Conservation (phyloP, 2,113 vertebrate genomes). For the Muntiacus reevesi region DNA sequence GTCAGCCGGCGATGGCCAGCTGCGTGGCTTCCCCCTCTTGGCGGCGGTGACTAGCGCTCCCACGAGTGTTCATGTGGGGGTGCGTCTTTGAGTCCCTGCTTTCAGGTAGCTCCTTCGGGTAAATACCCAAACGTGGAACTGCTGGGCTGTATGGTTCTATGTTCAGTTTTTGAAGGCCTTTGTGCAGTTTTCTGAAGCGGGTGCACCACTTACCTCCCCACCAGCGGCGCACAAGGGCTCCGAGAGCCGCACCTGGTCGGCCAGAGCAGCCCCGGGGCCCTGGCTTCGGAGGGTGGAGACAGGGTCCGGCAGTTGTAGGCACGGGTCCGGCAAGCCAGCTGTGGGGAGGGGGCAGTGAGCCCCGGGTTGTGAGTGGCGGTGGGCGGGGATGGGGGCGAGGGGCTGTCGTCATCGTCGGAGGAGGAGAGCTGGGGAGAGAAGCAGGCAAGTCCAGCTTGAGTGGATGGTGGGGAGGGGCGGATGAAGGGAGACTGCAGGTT, state of each 20-base stretch:
- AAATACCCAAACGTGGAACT: not conserved
- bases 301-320: not conserved
- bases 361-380: fast-evolving
- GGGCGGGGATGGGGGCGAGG: not conserved
- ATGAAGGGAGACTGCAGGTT: not conserved
- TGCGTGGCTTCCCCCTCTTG: not conserved
- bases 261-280: not conserved
- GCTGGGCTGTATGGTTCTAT: fast-evolving
- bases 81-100: not conserved
- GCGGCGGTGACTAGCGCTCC: fast-evolving
- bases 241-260: fast-evolving
- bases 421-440: not conserved
- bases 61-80: fast-evolving
- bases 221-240: fast-evolving
- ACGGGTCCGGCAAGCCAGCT: not conserved
- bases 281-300: not conserved
- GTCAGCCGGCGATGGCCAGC: fast-evolving
- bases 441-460: not conserved
- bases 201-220: not conserved
- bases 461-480: not conserved
- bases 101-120: not conserved
- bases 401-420: fast-evolving
- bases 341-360: too few species aligned
- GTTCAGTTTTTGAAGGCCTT: not conserved
- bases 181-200: fast-evolving